Percentiles rank a stretch among this genome's conserved stretches.
These are phyloP conservation scores for Hyposmocoma kahamanoa DNA, from an alignment of 1,140 invertebrate genomes.

Conservation along the genomic window DNA sequence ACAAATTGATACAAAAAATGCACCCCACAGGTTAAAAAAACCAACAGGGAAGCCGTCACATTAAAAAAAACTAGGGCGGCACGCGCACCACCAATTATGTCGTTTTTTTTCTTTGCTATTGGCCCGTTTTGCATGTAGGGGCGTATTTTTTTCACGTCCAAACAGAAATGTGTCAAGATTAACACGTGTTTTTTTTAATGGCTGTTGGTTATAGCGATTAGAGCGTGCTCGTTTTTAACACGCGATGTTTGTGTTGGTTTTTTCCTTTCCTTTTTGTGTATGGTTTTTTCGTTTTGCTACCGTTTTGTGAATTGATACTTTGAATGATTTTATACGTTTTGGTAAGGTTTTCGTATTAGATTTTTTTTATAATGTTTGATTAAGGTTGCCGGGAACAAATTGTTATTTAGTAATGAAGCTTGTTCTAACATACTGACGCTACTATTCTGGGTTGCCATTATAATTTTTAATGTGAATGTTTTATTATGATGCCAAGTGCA, in stretches of 20 bases:
- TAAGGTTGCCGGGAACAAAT: too few species aligned
- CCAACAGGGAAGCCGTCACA: slow-evolving; percentile 19
- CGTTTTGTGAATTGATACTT: slow-evolving; percentile 39
- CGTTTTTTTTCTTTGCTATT: slow-evolving; percentile 61
- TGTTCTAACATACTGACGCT: too few species aligned
- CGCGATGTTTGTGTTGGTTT: slow-evolving; percentile 47
- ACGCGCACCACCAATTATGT: slow-evolving; percentile 62
- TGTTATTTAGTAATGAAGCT: too few species aligned
- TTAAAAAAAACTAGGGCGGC: slow-evolving; percentile 49
- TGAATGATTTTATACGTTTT: too few species aligned
- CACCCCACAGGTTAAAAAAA: slow-evolving; percentile 43
- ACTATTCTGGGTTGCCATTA: too few species aligned
- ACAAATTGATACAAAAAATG: slow-evolving; percentile 39
- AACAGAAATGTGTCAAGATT: slow-evolving; percentile 42
- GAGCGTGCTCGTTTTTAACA: slow-evolving; percentile 46
- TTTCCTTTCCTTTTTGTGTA: slow-evolving; percentile 25
- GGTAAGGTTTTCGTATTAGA: too few species aligned
- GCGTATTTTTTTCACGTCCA: slow-evolving; percentile 42
- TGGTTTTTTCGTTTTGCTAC: slow-evolving; percentile 12
- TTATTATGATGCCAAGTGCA: too few species aligned
- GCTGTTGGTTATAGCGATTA: slow-evolving; percentile 40
- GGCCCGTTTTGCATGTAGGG: slow-evolving; percentile 37
- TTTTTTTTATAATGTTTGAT: too few species aligned
- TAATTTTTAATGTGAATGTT: too few species aligned
- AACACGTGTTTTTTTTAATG: slow-evolving; percentile 33